Evolutionary conservation across 1,140 invertebrate genomes (phyloP).

Genomic region (Psilanteris sp.): DNA sequence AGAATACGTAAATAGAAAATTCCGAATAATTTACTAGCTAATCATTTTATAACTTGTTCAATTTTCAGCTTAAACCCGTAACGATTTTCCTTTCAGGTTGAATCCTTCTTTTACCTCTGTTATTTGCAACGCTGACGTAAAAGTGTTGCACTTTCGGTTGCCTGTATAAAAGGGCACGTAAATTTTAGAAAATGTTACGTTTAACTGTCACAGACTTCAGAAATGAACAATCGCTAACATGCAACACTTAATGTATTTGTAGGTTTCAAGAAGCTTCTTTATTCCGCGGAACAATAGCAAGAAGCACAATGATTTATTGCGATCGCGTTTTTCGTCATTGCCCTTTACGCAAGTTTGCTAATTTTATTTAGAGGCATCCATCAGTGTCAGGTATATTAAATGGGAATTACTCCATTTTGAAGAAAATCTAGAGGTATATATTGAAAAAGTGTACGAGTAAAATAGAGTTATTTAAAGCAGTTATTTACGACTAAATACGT

Average conservation of each 20-base stretch:
- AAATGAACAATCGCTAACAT: neutral
- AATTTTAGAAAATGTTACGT: conserved; percentile 54
- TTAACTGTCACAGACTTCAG: conserved; percentile 35
- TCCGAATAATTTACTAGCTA: conserved; percentile 4
- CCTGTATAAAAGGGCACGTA: conserved; percentile 8
- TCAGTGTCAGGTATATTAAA: conserved; percentile 14
- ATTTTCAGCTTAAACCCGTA: conserved; percentile 21
- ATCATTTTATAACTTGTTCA: conserved; percentile 31
- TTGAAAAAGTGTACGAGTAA: no score
- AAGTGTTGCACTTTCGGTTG: conserved; percentile 49
- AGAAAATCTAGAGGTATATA: neutral
- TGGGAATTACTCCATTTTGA: conserved; percentile 12
- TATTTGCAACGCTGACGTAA: conserved; percentile 22
- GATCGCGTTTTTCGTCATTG: conserved; percentile 36
- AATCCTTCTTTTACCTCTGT: conserved; percentile 31
- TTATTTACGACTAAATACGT: no score
- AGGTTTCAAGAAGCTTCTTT: conserved; percentile 1
- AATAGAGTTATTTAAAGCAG: no score
- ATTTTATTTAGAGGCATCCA: conserved; percentile 21
- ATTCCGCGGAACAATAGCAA: conserved; percentile 8
- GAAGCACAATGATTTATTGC: conserved; percentile 38
- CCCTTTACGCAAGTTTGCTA: conserved; percentile 33
- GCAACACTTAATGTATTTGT: conserved; percentile 31
- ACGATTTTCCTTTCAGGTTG: conserved; percentile 3
- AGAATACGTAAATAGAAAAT: neutral